Conservation (phyloP, 1,140 invertebrate species). For the Hylyphantes graminicola region DNA sequence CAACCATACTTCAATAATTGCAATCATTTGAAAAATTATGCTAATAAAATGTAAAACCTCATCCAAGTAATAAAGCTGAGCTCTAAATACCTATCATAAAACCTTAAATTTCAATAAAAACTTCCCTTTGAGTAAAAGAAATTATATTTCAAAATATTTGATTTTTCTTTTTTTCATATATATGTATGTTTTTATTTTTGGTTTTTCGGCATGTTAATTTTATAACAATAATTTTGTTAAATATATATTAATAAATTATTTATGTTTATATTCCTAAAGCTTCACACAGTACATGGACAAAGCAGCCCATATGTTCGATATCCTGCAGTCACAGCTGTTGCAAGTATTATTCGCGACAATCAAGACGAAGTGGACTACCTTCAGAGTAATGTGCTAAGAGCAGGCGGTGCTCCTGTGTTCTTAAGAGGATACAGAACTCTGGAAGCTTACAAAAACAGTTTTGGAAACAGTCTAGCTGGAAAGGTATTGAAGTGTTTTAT, state of each 20-base stretch:
- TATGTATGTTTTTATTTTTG: neutral
- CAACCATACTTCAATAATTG: too few species aligned
- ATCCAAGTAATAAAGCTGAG: too few species aligned
- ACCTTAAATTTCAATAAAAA: too few species aligned
- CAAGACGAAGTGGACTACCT: conserved; percentile 35
- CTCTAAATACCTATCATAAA: too few species aligned
- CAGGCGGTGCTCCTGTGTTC: conserved; percentile 31
- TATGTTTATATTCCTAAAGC: neutral
- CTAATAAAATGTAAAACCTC: too few species aligned
- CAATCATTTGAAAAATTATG: too few species aligned
- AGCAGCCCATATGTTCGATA: conserved; percentile 35
- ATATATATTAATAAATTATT: neutral
- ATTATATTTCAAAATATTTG: neutral
- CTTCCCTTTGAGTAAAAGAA: neutral
- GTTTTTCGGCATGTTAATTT: neutral
- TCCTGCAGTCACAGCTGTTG: conserved; percentile 41
- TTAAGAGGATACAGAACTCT: conserved; percentile 34
- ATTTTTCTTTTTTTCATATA: neutral
- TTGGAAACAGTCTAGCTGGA: conserved; percentile 45
- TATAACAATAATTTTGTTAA: neutral
- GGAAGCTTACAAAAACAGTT: conserved; percentile 50
- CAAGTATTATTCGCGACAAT: conserved; percentile 49
- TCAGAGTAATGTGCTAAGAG: conserved; percentile 33
- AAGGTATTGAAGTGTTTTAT: neutral
- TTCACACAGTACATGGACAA: conserved; percentile 30